Evolutionary conservation across 2,888 invertebrate genomes (phyloP).

Genomic region (Himalopsyche japonica): DNA sequence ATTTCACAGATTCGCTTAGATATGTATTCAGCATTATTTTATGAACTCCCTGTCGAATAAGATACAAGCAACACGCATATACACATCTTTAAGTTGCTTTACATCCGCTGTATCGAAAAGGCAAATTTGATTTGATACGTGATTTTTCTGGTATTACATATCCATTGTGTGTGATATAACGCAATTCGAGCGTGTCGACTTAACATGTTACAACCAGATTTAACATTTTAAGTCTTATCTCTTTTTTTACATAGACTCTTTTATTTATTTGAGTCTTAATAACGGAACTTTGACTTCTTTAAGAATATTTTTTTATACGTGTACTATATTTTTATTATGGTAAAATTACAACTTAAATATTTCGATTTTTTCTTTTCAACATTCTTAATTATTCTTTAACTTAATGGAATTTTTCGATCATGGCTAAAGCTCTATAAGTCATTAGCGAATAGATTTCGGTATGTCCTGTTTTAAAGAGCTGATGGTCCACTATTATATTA

Average conservation of each 20-base stretch:
- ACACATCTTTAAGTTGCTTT: background rate
- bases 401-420: no score
- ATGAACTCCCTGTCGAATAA: background rate
- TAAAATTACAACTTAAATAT: no score
- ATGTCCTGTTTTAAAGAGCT: no score
- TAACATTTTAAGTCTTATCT: constrained; percentile 10
- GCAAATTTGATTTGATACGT: constrained; percentile 37
- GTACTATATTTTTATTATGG: no score
- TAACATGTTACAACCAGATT: background rate
- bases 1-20: no score
- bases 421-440: no score
- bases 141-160: constrained; percentile 23
- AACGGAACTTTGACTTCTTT: background rate
- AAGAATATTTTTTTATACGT: no score
- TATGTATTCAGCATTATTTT: background rate
- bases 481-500: no score
- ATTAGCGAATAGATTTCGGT: no score
- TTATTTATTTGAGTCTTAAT: background rate
- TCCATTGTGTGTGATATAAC: constrained; percentile 14
- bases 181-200: background rate
- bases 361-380: background rate
- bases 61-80: background rate
- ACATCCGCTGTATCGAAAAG: background rate
- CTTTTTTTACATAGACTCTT: background rate
- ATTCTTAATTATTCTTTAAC: no score